phyloP scores from a whole-genome alignment of 2,113 vertebrate genomes.

The Brachypteracias leptosomus region DNA sequence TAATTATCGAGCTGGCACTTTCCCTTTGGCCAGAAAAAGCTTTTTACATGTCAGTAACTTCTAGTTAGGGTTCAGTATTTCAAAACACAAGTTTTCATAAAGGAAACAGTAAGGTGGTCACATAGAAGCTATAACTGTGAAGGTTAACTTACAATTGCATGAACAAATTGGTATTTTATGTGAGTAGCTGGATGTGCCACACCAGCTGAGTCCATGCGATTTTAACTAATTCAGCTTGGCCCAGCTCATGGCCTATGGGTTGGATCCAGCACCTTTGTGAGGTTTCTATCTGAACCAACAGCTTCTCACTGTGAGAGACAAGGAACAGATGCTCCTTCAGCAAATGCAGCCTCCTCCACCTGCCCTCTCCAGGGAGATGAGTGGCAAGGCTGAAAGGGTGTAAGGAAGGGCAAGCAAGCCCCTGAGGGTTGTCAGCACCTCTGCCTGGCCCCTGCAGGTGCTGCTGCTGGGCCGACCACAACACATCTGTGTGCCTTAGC shows the following conservation, averaged over 20 bases:
- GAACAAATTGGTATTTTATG: not conserved
- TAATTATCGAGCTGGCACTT: not conserved
- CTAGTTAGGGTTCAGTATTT: not conserved
- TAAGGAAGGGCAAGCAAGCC: not conserved
- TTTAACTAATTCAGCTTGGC: not conserved
- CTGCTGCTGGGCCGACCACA: not conserved
- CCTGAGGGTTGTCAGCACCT: not conserved
- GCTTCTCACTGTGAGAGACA: not conserved
- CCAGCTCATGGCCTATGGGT: not conserved
- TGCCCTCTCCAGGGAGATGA: conserved; percentile 6
- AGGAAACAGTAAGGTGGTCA: not conserved
- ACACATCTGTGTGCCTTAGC: not conserved
- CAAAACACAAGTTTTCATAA: not conserved
- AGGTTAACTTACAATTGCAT: not conserved
- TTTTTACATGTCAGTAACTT: not conserved
- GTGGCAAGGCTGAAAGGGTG: not conserved
- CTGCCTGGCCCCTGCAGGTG: not conserved
- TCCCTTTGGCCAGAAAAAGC: not conserved
- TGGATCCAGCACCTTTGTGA: not conserved
- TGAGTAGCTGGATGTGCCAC: not conserved
- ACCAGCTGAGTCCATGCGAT: not conserved
- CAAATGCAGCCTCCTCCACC: not conserved
- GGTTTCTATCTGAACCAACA: not conserved
- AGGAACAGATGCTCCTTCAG: not conserved
- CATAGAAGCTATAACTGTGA: not conserved